Base-by-base conservation (phyloP, 2,888 invertebrate species). In the Cenopis cana region DNA sequence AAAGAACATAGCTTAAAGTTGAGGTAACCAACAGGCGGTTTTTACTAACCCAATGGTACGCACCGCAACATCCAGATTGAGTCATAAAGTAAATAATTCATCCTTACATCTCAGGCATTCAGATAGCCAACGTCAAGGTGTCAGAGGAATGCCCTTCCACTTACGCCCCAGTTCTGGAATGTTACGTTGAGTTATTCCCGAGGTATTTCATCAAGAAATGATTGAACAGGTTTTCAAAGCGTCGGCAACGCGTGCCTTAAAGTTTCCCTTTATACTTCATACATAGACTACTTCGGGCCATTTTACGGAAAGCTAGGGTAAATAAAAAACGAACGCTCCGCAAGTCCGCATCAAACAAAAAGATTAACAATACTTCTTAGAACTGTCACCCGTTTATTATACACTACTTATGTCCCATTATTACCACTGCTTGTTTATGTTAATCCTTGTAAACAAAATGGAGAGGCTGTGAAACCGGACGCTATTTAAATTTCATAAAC, bases 391-490 rank as follows among this genome's bases (percentile, higher is more conserved):
- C 11, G 18, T 18, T 18, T n/a, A 14, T 8, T 55, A 12, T 29
- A 0, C 9, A 52, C 20, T 10, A 33, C 17, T 33, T 56, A 56
- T 18, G 50, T 52, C 33, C 33, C 33, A 33, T 33, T 33, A 50
- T 12, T 24, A 29, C 33, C 38, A 17, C 18, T 38, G 12, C 17
- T 56, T 56, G 54, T 66, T 56, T 46, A 66, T 8, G 20, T 55
- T 65, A 36, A 20, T 18, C 20, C 18, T 64, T 20, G 20, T 64
- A 38, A 64, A 64, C 64, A 38, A 38, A 52, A 24, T 12, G 38
- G 36, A 54, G 54, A 54, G 64, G 52, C 38, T 54, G 64, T 64
- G 64, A 54, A 64, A 54, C 20, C 0, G 20, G 20, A 38, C n/a
- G 36, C 36, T 54, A 52, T 62, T 52, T 62, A 14, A 46, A 50